Percentiles rank a stretch among this genome's conserved stretches.
phyloP scores from a whole-genome alignment of 2,113 vertebrate species.

The Amazona guildingii region DNA sequence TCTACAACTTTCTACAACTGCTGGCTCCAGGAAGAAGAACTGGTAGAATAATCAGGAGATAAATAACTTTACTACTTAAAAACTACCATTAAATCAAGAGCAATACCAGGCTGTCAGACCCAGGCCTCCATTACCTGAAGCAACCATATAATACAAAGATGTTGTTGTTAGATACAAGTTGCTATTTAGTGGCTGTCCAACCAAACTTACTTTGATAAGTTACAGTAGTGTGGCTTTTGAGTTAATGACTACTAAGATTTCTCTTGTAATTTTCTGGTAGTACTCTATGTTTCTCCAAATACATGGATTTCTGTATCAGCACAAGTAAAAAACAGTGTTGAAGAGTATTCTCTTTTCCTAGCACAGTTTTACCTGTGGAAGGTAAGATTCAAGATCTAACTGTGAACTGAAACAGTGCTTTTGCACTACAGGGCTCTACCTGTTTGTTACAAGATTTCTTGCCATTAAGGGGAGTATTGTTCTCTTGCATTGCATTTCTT shows the following conservation, averaged over 20 bases:
- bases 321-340: not conserved
- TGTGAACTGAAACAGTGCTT: not conserved
- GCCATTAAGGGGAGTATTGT: not conserved
- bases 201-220: not conserved
- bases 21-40: not conserved
- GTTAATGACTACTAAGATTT: not conserved
- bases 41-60: not conserved
- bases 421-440: not conserved
- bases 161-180: not conserved
- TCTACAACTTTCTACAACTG: not conserved
- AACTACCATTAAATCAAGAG: not conserved
- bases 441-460: not conserved
- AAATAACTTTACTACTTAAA: not conserved
- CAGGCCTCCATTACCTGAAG: not conserved
- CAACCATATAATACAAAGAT: not conserved
- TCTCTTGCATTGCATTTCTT: not conserved
- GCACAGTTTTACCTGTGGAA: not conserved
- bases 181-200: not conserved
- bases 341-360: not conserved
- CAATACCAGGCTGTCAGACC: not conserved
- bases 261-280: not conserved
- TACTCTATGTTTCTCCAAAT: not conserved
- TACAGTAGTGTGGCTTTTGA: not conserved
- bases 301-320: not conserved
- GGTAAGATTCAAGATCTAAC: not conserved